A percentile compares a stretch with the other conserved stretches of the same genome.
phyloP scores from a whole-genome alignment of 92 coral and sea anemone genomes.

The Parazoanthus atlanticus region DNA sequence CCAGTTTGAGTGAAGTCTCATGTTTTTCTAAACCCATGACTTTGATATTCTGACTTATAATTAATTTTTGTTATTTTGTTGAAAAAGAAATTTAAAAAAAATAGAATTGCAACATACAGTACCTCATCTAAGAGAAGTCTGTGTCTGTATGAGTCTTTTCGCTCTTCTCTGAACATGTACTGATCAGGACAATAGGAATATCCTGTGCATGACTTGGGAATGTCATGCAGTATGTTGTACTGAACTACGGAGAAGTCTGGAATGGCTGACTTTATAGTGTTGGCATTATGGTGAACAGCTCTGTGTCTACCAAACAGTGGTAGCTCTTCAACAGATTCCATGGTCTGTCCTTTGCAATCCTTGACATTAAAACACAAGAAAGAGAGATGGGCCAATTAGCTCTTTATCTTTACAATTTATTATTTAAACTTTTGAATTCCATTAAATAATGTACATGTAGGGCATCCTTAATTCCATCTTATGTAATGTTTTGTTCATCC shows the following conservation, averaged over 20 bases:
- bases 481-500: too few relatives aligned
- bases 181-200: slow-evolving; percentile 18
- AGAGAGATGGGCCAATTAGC: too few relatives aligned
- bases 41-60: background rate
- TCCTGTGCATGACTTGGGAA: background rate
- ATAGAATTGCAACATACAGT: background rate
- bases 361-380: too few relatives aligned
- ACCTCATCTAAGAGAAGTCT: slow-evolving; percentile 11
- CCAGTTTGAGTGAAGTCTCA: too few relatives aligned
- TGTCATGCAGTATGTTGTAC: slow-evolving; percentile 13
- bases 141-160: slow-evolving; percentile 6
- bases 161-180: background rate
- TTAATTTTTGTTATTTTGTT: too few relatives aligned
- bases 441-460: too few relatives aligned
- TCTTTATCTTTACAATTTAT: too few relatives aligned
- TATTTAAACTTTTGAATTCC: too few relatives aligned
- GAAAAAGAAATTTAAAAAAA: too few relatives aligned
- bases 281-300: background rate
- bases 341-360: background rate
- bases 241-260: slow-evolving; percentile 17
- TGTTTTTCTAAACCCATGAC: too few relatives aligned
- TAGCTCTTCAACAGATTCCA: background rate
- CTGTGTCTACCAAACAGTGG: slow-evolving; percentile 23
- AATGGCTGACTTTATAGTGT: background rate
- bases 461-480: too few relatives aligned